Conservation (phyloP, 1,140 invertebrate species). For the Aphaenogaster floridana region DNA sequence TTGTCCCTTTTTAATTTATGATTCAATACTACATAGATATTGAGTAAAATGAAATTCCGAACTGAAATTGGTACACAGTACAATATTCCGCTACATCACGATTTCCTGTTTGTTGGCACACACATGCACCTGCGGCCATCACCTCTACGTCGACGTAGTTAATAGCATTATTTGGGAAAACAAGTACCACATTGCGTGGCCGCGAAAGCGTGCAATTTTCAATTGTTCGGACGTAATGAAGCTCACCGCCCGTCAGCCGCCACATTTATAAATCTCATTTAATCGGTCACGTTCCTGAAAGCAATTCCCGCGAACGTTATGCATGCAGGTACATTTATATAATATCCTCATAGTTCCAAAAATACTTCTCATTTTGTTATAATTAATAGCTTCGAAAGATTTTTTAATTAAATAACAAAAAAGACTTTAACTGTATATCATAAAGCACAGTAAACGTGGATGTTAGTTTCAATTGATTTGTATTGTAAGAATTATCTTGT, state of each 20-base stretch:
- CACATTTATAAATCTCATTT: conserved; percentile 63
- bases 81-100: conserved; percentile 41
- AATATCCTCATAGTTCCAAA: neutral
- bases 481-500: neutral
- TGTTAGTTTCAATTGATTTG: neutral
- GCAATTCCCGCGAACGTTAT: conserved; percentile 20
- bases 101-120: conserved; percentile 53
- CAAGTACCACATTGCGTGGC: conserved; percentile 45
- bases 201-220: conserved; percentile 63
- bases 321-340: neutral
- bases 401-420: conserved; percentile 28
- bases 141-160: conserved; percentile 50
- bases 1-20: conserved; percentile 18
- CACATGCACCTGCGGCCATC: conserved; percentile 55
- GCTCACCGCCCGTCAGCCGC: conserved; percentile 40
- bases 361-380: conserved; percentile 1
- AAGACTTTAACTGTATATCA: neutral
- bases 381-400: neutral
- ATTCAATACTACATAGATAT: conserved; percentile 5
- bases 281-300: conserved; percentile 53
- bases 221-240: conserved; percentile 63
- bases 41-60: conserved; percentile 18
- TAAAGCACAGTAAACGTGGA: neutral
- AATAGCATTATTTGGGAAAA: conserved; percentile 68
- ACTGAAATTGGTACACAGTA: conserved; percentile 49